Percentiles rank a stretch among this genome's conserved stretches.
phyloP scores from a whole-genome alignment of 1,140 invertebrate species.

The Plectus sambesii region DNA sequence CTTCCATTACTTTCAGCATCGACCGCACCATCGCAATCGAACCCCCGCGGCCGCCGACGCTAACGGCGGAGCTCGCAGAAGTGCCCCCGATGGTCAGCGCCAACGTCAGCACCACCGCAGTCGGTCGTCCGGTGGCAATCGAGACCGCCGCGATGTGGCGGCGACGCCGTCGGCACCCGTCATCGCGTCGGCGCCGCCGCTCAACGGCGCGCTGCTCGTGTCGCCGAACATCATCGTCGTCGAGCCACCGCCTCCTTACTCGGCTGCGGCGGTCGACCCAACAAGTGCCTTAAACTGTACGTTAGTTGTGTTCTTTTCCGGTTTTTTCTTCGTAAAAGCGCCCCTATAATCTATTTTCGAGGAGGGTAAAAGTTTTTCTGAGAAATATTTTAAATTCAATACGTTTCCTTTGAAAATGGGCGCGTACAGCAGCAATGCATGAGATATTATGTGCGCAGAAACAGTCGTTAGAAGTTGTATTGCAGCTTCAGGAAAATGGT shows the following conservation, averaged over 20 bases:
- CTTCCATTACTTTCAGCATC: not conserved
- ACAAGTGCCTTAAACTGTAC: too few relatives aligned
- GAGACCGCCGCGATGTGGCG: not conserved
- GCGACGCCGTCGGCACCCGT: slow-evolving; percentile 3
- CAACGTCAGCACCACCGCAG: not conserved
- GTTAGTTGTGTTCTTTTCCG: too few relatives aligned
- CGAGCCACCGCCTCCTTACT: slow-evolving; percentile 38
- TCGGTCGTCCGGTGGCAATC: slow-evolving; percentile 5
- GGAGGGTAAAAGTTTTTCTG: too few relatives aligned
- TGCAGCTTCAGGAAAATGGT: too few relatives aligned
- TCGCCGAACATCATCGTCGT: slow-evolving; percentile 18
- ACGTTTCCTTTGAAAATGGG: too few relatives aligned
- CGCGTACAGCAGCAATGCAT: too few relatives aligned
- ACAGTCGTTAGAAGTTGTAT: too few relatives aligned
- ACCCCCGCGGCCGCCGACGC: not conserved
- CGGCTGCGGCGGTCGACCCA: too few relatives aligned
- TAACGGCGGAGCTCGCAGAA: not conserved
- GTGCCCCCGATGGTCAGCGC: slow-evolving; percentile 1
- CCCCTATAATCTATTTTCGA: too few relatives aligned
- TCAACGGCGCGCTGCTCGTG: not conserved
- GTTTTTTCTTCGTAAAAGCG: too few relatives aligned
- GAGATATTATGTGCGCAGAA: too few relatives aligned
- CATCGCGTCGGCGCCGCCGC: not conserved
- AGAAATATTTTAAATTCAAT: too few relatives aligned
- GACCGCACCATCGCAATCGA: not conserved